A percentile compares a stretch with the other conserved stretches of the same genome.
Evolutionary conservation across 2,113 vertebrate species (phyloP).

Genomic region (Phyllostomus discolor): DNA sequence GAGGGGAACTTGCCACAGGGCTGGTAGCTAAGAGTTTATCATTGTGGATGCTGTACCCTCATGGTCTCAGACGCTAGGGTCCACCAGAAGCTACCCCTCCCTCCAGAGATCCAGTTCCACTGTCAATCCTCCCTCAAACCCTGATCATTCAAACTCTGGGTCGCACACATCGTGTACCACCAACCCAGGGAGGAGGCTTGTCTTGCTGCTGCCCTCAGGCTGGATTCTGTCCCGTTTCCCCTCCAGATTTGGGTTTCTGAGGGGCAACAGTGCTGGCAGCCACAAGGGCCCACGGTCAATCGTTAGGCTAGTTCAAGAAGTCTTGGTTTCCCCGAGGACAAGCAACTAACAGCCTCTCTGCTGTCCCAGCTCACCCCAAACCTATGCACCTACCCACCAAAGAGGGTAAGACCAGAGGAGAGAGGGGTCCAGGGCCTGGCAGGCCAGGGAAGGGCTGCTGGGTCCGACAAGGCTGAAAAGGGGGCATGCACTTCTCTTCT

Average conservation of each 20-base stretch:
- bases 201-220: not conserved
- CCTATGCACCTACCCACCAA: not conserved
- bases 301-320: not conserved
- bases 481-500: not conserved
- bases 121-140: not conserved
- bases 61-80: not conserved
- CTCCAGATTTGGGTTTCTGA: not conserved
- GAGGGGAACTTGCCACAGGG: not conserved
- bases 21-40: not conserved
- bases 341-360: not conserved
- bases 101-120: not conserved
- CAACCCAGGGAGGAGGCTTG: not conserved
- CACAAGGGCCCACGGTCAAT: not conserved
- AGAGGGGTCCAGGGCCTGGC: not conserved
- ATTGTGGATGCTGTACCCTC: not conserved
- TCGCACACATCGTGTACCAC: no score
- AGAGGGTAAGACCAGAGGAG: not conserved
- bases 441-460: not conserved
- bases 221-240: not conserved
- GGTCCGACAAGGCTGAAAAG: not conserved
- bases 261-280: not conserved
- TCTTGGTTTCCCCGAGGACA: not conserved
- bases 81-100: rapidly evolving
- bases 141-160: not conserved
- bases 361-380: not conserved